Base-by-base conservation (phyloP, 2,113 vertebrate genomes). In the Pollachius pollachius region DNA sequence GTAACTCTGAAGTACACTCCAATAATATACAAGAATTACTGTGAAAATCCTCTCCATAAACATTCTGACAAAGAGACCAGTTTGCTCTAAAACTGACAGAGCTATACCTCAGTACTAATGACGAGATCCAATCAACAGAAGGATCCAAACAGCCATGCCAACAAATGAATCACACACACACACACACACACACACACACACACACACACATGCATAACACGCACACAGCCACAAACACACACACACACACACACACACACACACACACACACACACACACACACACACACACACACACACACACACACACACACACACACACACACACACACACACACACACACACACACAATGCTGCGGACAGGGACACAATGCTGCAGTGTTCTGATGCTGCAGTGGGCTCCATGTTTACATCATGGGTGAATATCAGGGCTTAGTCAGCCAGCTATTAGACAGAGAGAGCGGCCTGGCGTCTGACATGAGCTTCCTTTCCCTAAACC, bases 351-450 rank as follows among this genome's bases (percentile, higher is more conserved):
- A 75, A 9, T 48, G 54, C 5, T 57, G 69, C 75, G 76, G 76
- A 74, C 64, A 69, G 72, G 64, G 81, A 85, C 83, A 90, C 87
- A 89, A 89, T 85, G 78, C 78, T 67, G 80, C 81, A 82, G 82
- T 89, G 87, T 90, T 88, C 75, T 78, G 60, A 75, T 73, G 79
- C 79, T 78, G 74, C 68, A 71, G 75, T 83, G 75, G 66, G 66
- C 84, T 85, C 79, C 83, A 85, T 81, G 86, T 86, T 88, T 89
- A 85, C 80, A 87, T 89, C 86, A 88, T 86, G 81, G 88, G 83
- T 85, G 77, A 89, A 89, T 81, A 90, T 87, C 68, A 75, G 70
- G 81, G 74, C 81, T 89, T 87, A 88, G 75, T 83, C 84, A 85
- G 78, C 75, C 73, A 79, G 78, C 65, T 62, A 64, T 84, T 85